phyloP scores from a whole-genome alignment of 2,797 vertebrate genomes.

The Craterocephalus amniculus region DNA sequence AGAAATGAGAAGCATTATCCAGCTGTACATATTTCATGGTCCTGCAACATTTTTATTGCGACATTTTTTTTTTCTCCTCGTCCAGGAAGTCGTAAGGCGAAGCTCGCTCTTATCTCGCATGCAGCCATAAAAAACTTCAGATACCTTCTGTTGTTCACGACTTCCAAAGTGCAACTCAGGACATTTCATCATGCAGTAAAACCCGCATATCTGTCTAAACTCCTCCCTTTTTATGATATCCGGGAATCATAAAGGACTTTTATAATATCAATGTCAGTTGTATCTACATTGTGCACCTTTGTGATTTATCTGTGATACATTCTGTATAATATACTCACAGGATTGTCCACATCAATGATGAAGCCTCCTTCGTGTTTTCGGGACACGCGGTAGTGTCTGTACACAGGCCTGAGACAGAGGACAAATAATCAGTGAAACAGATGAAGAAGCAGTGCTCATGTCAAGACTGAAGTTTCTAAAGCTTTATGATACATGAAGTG shows the following conservation, averaged over 20 bases:
- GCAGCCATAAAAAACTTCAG: not conserved
- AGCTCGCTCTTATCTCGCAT: not conserved
- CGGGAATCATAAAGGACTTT: not conserved
- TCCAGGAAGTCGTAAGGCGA: not conserved
- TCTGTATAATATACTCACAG: conserved; percentile 77
- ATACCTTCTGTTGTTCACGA: not conserved
- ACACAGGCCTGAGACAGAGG: conserved; percentile 53
- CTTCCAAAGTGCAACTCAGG: not conserved
- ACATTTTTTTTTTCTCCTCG: not conserved
- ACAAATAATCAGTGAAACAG: not conserved
- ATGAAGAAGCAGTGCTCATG: not conserved
- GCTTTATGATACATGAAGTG: no score
- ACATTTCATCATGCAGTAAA: not conserved
- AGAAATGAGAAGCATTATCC: not conserved
- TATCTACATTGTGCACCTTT: not conserved
- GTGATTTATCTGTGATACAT: not conserved
- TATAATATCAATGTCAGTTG: not conserved
- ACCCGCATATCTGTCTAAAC: not conserved
- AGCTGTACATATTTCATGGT: not conserved
- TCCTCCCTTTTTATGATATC: not conserved
- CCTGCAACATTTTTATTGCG: not conserved
- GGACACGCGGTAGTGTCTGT: conserved; percentile 85
- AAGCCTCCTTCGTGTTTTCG: conserved; percentile 66
- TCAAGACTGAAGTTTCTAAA: not conserved
- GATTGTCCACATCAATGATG: conserved; percentile 81